These are phyloP conservation scores for Gallinago solitaria DNA, from an alignment of 2,797 vertebrate species.

Conservation along the genomic window DNA sequence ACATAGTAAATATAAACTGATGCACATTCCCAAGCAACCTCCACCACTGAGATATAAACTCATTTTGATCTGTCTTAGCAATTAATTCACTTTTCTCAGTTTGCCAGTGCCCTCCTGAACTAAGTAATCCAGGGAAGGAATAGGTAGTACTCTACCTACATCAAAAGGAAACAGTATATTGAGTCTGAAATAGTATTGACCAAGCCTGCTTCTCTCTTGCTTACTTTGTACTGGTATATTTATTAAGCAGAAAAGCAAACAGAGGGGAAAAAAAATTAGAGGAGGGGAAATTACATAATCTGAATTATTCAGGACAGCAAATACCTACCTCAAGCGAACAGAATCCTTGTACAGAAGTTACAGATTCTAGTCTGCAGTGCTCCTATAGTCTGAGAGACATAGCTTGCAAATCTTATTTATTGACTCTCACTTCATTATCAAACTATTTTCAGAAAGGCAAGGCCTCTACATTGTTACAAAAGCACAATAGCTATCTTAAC, in stretches of 20 bases:
- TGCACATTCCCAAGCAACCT: not conserved
- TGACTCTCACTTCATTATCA: not conserved
- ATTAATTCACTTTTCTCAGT: not conserved
- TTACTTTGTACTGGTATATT: not conserved
- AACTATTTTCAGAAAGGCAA: not conserved
- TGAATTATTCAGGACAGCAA: not conserved
- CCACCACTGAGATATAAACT: not conserved
- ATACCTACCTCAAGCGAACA: not conserved
- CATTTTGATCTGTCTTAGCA: not conserved
- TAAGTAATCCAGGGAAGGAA: not conserved
- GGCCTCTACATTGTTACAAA: not conserved
- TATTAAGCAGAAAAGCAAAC: not conserved
- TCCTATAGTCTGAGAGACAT: not conserved
- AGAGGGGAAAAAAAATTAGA: not conserved
- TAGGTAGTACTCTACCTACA: not conserved
- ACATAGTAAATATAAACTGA: not conserved
- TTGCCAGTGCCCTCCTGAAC: not conserved
- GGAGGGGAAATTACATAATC: not conserved
- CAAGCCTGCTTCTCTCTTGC: not conserved
- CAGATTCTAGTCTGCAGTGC: not conserved
- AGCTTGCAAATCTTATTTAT: not conserved
- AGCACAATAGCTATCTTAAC: not conserved
- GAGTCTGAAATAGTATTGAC: not conserved
- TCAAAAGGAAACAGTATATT: not conserved
- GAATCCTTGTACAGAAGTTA: not conserved